These are phyloP conservation scores for Echeneis naucrates DNA, from an alignment of 2,797 vertebrate species.

Conservation along the genomic window DNA sequence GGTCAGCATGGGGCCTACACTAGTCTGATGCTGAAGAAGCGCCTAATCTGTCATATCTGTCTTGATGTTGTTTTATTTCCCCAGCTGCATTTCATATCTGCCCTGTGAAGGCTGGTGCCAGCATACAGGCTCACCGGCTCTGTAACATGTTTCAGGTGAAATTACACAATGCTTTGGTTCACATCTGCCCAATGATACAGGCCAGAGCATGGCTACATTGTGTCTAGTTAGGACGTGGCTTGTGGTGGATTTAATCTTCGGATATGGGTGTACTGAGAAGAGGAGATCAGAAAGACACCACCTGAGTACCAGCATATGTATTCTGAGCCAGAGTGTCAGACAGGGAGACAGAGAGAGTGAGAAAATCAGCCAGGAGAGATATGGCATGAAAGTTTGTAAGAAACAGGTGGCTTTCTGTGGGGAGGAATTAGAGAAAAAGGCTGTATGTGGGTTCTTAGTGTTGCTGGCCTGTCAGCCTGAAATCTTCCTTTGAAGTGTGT, in stretches of 20 bases:
- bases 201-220: conserved; percentile 59
- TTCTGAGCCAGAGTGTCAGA: conserved; percentile 41
- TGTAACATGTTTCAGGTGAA: conserved; percentile 70
- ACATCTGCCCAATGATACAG: conserved; percentile 53
- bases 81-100: conserved; percentile 65
- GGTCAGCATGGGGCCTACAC: conserved; percentile 44
- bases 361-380: conserved; percentile 32
- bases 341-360: conserved; percentile 17
- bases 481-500: conserved; percentile 79
- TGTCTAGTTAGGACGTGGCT: conserved; percentile 59
- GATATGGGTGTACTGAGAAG: conserved; percentile 69
- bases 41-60: conserved; percentile 30
- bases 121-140: conserved; percentile 64
- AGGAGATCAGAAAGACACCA: conserved; percentile 57
- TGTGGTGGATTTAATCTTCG: conserved; percentile 52
- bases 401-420: conserved; percentile 73
- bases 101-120: conserved; percentile 47
- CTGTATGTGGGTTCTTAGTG: conserved; percentile 74
- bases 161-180: conserved; percentile 60
- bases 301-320: conserved; percentile 77
- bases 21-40: conserved; percentile 32
- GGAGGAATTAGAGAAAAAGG: conserved; percentile 49
- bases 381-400: conserved; percentile 64
- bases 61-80: conserved; percentile 42
- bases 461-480: conserved; percentile 72